phyloP scores from a whole-genome alignment of 2,113 vertebrate genomes.

The Neomonachus schauinslandi region DNA sequence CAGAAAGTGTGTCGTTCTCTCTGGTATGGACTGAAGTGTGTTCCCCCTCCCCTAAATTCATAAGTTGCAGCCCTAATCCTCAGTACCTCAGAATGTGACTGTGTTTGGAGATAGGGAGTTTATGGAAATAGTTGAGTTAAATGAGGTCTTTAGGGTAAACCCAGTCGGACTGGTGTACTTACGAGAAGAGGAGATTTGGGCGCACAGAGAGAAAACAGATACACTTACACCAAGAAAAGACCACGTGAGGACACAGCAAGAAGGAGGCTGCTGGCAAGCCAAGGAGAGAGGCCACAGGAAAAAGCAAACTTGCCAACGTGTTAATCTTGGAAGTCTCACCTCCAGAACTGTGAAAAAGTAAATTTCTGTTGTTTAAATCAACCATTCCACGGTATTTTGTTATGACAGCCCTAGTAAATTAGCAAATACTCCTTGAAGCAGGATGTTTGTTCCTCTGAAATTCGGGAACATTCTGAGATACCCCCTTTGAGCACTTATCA shows the following conservation, averaged over 20 bases:
- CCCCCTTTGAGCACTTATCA: neutral
- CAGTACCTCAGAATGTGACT: neutral
- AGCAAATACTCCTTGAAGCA: fast-evolving
- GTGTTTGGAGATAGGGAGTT: neutral
- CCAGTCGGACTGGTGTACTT: neutral
- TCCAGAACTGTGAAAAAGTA: neutral
- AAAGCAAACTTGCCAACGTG: neutral
- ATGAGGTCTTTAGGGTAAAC: neutral
- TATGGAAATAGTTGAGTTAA: neutral
- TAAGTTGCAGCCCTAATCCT: neutral
- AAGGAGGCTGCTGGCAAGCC: neutral
- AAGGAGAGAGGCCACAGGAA: neutral
- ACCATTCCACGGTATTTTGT: neutral
- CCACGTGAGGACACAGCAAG: neutral
- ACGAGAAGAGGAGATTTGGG: neutral
- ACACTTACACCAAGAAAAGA: neutral
- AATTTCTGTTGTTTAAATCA: neutral
- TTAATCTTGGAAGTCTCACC: neutral
- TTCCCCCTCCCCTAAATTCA: fast-evolving
- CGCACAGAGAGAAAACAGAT: neutral
- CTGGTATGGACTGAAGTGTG: neutral
- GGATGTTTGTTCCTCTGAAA: neutral
- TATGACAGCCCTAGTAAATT: neutral
- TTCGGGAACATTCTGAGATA: neutral
- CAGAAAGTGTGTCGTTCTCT: neutral